A percentile compares a stretch with the other conserved stretches of the same genome.
These are phyloP conservation scores for Drosophila parthenogenetica DNA, from an alignment of 2,888 invertebrate species.

Conservation along the genomic window DNA sequence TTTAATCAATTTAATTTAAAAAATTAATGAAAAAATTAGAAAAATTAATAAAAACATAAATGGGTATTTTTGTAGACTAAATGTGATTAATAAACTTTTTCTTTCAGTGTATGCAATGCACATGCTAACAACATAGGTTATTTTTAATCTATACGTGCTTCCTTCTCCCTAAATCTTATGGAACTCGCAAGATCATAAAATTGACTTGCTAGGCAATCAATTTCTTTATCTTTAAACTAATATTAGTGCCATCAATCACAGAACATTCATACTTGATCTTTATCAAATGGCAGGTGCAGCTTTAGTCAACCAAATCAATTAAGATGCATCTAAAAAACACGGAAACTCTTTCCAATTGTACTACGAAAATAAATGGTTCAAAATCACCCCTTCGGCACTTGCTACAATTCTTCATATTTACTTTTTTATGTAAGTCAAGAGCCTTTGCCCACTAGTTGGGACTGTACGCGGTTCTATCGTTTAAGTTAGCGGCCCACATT, in stretches of 20 bases:
- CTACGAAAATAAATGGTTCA: neutral
- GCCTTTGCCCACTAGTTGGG: conserved; percentile 38
- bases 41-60: too few species aligned
- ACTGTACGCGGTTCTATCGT: conserved; percentile 44
- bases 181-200: neutral
- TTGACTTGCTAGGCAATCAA: neutral
- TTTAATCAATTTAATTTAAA: too few species aligned
- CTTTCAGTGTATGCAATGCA: too few species aligned
- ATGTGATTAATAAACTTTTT: too few species aligned
- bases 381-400: neutral
- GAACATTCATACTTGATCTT: neutral
- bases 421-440: conserved; percentile 2
- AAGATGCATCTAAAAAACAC: conserved; percentile 9
- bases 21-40: too few species aligned
- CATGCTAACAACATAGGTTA: too few species aligned
- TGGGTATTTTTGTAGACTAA: too few species aligned
- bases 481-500: conserved; percentile 35
- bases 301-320: conserved; percentile 1
- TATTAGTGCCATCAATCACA: conserved; percentile 25
- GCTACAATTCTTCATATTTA: neutral
- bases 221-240: neutral
- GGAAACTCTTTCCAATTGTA: neutral
- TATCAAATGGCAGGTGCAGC: conserved; percentile 2
- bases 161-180: neutral
- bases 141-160: too few species aligned